Evolutionary conservation across 1,140 invertebrate genomes (phyloP), one percentile per base, ranked within the genome.

Genomic region (Drosophila sproati): DNA sequence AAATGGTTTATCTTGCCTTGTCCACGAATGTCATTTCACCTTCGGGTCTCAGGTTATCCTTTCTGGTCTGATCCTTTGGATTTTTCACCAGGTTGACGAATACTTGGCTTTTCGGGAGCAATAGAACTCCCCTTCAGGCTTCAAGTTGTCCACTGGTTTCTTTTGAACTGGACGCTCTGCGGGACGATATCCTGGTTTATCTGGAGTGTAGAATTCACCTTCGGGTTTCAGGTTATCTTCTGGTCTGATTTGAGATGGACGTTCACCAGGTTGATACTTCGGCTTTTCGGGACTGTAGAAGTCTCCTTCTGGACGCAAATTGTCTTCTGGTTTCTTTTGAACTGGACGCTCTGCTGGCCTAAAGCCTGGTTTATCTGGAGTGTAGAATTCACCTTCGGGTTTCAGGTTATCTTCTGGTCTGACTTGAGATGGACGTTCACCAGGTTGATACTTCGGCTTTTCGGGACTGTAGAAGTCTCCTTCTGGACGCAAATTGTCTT

Each of bases 401-500:
- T n/a, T n/a, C n/a, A n/a, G n/a, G n/a, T n/a, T n/a, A n/a, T n/a
- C n/a, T n/a, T n/a, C n/a, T n/a, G n/a, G n/a, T n/a, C n/a, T n/a
- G n/a, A n/a, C n/a, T n/a, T n/a, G n/a, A n/a, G n/a, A n/a, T n/a
- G n/a, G n/a, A n/a, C n/a, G n/a, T n/a, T n/a, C n/a, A n/a, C n/a
- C n/a, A n/a, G n/a, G n/a, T n/a, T n/a, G n/a, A n/a, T n/a, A n/a
- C n/a, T n/a, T n/a, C n/a, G n/a, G n/a, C n/a, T n/a, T n/a, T n/a
- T n/a, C n/a, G n/a, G n/a, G 94, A 34, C 93, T 93, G 66, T 94
- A 94, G 77, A 95, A 94, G 3, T 94, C 93, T 5, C 94, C 57
- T n/a, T 71, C 59, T 12, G 94, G 93, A 55, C 91, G 86, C 2
- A 95, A 77, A 91, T 95, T 95, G 69, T 95, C 95, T 69, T 94